These are phyloP conservation scores for Bothrops alternatus DNA, from an alignment of 2,797 vertebrate genomes.

Conservation along the genomic window DNA sequence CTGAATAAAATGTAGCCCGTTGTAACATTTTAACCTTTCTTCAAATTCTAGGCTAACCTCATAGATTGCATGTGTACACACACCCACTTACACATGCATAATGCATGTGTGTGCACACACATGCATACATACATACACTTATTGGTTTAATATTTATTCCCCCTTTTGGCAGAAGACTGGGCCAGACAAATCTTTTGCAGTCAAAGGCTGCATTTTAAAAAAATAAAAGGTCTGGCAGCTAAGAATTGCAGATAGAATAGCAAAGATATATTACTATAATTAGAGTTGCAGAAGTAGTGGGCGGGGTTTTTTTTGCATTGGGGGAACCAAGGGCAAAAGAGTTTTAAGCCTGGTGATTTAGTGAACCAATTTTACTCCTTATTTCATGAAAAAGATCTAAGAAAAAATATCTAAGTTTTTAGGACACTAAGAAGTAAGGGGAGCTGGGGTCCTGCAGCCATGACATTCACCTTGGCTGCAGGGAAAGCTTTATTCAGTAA, in stretches of 20 bases:
- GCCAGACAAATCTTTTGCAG: background rate
- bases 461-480: background rate
- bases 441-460: background rate
- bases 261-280: background rate
- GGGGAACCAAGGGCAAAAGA: background rate
- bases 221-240: background rate
- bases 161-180: background rate
- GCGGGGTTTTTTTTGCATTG: background rate
- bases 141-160: background rate
- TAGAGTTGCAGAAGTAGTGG: background rate
- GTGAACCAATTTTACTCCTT: background rate
- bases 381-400: background rate
- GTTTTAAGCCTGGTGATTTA: background rate
- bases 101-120: background rate
- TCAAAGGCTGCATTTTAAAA: background rate
- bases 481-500: background rate
- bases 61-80: background rate
- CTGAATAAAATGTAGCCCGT: background rate
- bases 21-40: conserved; percentile 17
- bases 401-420: background rate
- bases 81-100: background rate
- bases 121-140: background rate
- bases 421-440: background rate
- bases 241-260: background rate
- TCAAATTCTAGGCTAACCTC: background rate